Conservation (phyloP, 2,888 invertebrate genomes). For the Alloplasta piceator region DNA sequence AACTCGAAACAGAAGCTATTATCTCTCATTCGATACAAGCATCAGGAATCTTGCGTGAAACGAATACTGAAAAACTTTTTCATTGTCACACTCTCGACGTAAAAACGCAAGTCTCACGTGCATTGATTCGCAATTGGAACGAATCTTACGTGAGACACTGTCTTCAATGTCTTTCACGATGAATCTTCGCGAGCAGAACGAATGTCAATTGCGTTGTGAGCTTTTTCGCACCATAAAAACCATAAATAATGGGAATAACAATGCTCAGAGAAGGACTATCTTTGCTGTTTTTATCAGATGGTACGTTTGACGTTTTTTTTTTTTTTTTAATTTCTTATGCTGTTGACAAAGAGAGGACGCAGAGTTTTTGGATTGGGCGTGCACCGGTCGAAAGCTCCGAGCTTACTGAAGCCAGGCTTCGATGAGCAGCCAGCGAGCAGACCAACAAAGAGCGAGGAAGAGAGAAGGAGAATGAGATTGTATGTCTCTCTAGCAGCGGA, state of each 20-base stretch:
- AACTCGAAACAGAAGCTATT: no score
- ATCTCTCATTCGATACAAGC: no score
- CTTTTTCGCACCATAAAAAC: neutral
- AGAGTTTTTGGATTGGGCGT: slow-evolving; percentile 52
- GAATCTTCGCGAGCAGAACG: no score
- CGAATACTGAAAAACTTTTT: no score
- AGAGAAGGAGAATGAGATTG: slow-evolving; percentile 39
- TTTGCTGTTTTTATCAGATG: no score
- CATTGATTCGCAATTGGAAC: neutral
- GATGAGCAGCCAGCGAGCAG: slow-evolving; percentile 58
- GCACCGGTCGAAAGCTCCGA: slow-evolving; percentile 80
- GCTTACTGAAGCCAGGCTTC: slow-evolving; percentile 81
- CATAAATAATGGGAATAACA: no score
- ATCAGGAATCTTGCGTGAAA: no score
- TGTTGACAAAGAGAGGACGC: slow-evolving; percentile 3
- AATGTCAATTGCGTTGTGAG: neutral
- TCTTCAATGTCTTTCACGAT: no score
- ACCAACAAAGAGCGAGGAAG: slow-evolving; percentile 44
- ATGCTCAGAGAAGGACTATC: no score
- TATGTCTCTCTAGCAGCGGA: slow-evolving; percentile 51
- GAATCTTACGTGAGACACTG: slow-evolving; percentile 41
- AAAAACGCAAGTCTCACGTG: no score
- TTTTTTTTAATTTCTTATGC: slow-evolving; percentile 25
- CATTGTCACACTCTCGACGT: no score
- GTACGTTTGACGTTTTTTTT: no score